A percentile compares a stretch with the other conserved stretches of the same genome.
phyloP scores from a whole-genome alignment of 2,113 vertebrate species.

The Cottus gobio region DNA sequence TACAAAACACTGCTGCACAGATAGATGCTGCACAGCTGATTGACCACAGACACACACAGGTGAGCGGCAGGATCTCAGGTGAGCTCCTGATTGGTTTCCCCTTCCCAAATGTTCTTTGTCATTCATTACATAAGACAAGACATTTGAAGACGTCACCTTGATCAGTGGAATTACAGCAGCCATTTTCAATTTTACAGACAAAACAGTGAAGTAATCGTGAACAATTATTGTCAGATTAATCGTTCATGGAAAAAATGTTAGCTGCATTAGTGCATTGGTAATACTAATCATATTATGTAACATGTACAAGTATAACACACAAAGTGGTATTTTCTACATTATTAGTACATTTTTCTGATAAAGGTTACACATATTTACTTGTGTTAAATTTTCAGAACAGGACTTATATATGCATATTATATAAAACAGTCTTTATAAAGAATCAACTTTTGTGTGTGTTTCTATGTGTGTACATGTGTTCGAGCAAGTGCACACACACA shows the following conservation, averaged over 20 bases:
- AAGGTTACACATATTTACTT: not conserved
- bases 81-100: not conserved
- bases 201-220: not conserved
- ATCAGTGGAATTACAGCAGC: not conserved
- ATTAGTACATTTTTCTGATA: not conserved
- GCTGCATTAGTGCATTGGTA: not conserved
- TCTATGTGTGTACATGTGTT: not conserved
- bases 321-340: not conserved
- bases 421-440: not conserved
- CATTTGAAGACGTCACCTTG: not conserved
- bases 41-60: not conserved
- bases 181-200: not conserved
- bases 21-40: not conserved
- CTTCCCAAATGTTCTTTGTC: not conserved
- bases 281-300: not conserved
- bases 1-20: not conserved
- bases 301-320: not conserved
- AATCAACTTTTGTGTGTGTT: not conserved
- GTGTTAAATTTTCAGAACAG: not conserved
- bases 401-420: not conserved
- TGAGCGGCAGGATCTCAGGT: not conserved
- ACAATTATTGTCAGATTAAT: not conserved
- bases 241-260: not conserved
- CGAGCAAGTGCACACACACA: too few relatives aligned
- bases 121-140: not conserved